phyloP scores from a whole-genome alignment of 1,140 invertebrate species.

The Drosophila kurseongensis region DNA sequence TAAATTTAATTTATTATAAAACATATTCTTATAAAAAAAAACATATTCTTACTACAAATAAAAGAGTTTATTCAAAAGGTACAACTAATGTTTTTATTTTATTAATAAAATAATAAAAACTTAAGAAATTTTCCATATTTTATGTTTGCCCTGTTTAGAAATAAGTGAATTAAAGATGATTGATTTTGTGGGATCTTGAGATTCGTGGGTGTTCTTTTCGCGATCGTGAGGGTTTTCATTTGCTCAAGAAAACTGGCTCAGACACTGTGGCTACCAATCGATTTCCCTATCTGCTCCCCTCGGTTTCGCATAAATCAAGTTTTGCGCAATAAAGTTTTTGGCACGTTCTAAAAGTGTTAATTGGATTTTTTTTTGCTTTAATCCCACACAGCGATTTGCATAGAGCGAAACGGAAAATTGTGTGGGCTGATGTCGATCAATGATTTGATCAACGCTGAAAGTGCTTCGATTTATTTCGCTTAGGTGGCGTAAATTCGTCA shows the following conservation, averaged over 20 bases:
- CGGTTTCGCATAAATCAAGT: conserved; percentile 62
- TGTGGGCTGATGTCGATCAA: conserved; percentile 36
- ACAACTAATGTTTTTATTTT: too few relatives aligned
- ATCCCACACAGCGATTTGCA: conserved; percentile 36
- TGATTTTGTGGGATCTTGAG: conserved; percentile 54
- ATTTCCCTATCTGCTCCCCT: conserved; percentile 32
- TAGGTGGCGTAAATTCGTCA: conserved; percentile 7
- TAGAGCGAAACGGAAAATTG: conserved; percentile 11
- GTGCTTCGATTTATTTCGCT: conserved; percentile 29
- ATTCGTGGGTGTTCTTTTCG: conserved; percentile 56
- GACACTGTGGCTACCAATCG: conserved; percentile 60
- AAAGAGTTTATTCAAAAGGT: too few relatives aligned
- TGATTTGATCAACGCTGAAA: conserved; percentile 39
- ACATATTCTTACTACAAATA: too few relatives aligned
- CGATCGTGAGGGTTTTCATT: conserved; percentile 37
- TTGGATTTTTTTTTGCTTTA: conserved; percentile 33
- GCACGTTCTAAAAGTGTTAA: conserved; percentile 71
- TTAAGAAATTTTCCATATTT: not conserved
- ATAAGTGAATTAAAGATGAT: conserved; percentile 59
- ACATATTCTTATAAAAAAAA: too few relatives aligned
- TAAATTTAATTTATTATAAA: too few relatives aligned
- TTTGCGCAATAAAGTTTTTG: conserved; percentile 66
- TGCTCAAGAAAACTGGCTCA: conserved; percentile 29
- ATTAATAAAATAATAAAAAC: too few relatives aligned
- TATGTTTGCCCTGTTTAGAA: not conserved